Base-by-base conservation (phyloP, 37 sponge, comb jelly and placozoan species). In the Chondrilla cf. caribensis region DNA sequence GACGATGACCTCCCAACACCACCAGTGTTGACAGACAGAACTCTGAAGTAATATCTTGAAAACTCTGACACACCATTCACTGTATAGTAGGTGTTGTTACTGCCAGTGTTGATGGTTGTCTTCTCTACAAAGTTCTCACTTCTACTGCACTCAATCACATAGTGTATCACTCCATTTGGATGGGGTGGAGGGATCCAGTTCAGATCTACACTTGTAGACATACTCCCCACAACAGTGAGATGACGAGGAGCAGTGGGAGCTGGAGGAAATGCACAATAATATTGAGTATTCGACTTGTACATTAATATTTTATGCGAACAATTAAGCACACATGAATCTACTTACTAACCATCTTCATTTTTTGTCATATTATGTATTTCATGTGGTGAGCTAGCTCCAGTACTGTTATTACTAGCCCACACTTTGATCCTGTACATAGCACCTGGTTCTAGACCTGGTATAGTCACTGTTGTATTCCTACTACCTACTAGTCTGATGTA, bases 151-250 rank as follows among this genome's bases (percentile, higher is more conserved):
- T 62, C 18, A 62, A 62, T 62, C 64, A 19, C 64, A 62, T 62
- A 62, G 29, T n/a, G 25, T n/a, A 62, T 62, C 64, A 62, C 64
- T 62, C 64, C 64, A 62, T 62, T 62, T 62, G 64, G 64, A 28
- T 62, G 25, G 15, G 6, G 6, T 29, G 64, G 64, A 62, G 64
- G 64, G 25, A 62, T n/a, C 64, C 64, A 62, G 64, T 62, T 62
- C 64, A 62, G 29, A n/a, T 62, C 64, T 19, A 62, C 64, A 29
- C 64, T 28, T 29, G 25, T 62, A 19, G 25, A n/a, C 7, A 15
- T 62, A 62, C 29, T 62, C 29, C 64, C 15, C 29, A 28, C 29
- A 62, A 62, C 29, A 29, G 29, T 62, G 18, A 62, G 25, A 6
- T 19, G 22, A 62, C 64, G 64, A 7, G 64, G 64, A 62, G 64